Percentiles rank a stretch among this genome's conserved stretches.
These are phyloP conservation scores for Lophura swinhoii DNA, from an alignment of 2,797 vertebrate genomes.

Conservation along the genomic window DNA sequence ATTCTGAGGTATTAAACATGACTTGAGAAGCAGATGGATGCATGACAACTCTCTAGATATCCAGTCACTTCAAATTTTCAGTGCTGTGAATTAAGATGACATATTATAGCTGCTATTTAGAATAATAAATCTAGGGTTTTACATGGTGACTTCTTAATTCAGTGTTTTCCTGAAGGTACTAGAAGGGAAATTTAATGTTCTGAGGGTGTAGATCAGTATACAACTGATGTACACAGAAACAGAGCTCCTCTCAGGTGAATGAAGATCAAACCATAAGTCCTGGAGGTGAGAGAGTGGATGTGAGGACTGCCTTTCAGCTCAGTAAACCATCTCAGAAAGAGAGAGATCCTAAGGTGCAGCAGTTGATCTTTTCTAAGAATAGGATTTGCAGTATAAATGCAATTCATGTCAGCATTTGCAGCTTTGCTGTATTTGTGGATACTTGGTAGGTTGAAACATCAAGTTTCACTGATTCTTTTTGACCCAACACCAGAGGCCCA, in stretches of 20 bases:
- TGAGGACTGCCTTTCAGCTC: not conserved
- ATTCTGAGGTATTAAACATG: not conserved
- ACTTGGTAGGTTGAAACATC: not conserved
- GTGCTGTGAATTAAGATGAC: not conserved
- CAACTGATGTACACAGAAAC: not conserved
- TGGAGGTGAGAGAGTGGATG: not conserved
- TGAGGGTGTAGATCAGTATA: not conserved
- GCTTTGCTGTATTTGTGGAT: not conserved
- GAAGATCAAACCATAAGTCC: not conserved
- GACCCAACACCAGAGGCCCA: not conserved
- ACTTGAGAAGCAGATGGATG: not conserved
- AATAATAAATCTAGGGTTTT: not conserved
- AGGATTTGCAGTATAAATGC: not conserved
- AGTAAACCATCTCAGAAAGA: not conserved
- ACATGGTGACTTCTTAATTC: not conserved
- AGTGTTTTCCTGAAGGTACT: not conserved
- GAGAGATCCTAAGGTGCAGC: not conserved
- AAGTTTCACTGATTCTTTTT: not conserved
- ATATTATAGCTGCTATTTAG: not conserved
- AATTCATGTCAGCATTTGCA: not conserved
- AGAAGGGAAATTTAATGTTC: not conserved
- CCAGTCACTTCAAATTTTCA: not conserved
- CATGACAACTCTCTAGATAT: not conserved
- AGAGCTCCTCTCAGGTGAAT: not conserved
- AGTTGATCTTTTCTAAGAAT: not conserved